These are phyloP conservation scores for Peromyscus nudipes DNA, from an alignment of 2,797 vertebrate genomes.

Conservation along the genomic window DNA sequence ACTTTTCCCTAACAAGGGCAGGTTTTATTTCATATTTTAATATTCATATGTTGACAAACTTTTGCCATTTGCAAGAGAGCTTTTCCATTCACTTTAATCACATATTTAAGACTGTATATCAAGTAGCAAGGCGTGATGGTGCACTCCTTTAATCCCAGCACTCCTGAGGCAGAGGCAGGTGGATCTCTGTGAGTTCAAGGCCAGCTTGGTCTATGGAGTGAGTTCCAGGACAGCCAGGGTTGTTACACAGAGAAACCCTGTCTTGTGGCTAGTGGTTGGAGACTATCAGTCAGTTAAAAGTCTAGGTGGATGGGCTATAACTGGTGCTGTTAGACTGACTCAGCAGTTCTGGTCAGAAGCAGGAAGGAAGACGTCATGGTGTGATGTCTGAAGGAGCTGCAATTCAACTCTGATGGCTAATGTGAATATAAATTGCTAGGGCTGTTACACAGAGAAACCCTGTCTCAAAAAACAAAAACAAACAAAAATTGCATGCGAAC, in stretches of 20 bases:
- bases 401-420: not conserved
- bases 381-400: not conserved
- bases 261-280: not conserved
- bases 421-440: not conserved
- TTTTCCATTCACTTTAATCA: constrained; percentile 41
- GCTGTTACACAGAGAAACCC: too few relatives aligned
- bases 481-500: not conserved
- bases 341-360: constrained; percentile 28
- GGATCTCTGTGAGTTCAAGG: not conserved
- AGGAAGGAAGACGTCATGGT: not conserved
- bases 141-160: not conserved
- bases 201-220: not conserved
- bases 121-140: not conserved
- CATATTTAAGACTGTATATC: not conserved
- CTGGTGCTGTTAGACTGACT: constrained; percentile 20
- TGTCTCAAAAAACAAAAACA: too few relatives aligned
- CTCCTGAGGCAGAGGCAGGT: not conserved
- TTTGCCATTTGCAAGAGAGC: not conserved
- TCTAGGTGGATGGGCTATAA: not conserved
- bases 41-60: constrained; percentile 5
- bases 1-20: not conserved
- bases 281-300: not conserved
- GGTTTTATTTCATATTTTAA: constrained; percentile 1
- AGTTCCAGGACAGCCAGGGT: not conserved
- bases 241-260: not conserved